phyloP scores from a whole-genome alignment of 1,140 invertebrate genomes.

The Lucilia sericata region DNA sequence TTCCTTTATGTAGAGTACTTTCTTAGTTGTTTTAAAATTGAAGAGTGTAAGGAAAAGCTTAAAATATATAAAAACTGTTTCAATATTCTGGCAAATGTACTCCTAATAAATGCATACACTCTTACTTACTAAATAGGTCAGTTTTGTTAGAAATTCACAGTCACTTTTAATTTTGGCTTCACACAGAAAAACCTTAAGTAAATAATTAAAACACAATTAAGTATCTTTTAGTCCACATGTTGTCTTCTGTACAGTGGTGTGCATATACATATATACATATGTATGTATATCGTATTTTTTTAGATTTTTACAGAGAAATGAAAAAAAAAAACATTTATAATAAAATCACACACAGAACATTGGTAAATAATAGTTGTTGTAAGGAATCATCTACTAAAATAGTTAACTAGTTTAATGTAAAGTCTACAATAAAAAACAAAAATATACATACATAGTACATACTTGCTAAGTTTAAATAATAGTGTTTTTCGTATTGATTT shows the following conservation, averaged over 20 bases:
- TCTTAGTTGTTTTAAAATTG: background rate
- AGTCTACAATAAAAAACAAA: too few species aligned
- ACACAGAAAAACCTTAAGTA: background rate
- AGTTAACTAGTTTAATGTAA: too few species aligned
- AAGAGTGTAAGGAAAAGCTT: background rate
- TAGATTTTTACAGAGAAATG: too few species aligned
- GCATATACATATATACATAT: too few species aligned
- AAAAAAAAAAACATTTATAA: too few species aligned
- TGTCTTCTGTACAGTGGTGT: background rate
- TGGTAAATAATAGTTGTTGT: too few species aligned
- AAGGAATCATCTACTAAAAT: too few species aligned
- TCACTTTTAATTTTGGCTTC: background rate
- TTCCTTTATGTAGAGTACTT: too few species aligned
- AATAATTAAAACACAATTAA: constrained; percentile 22
- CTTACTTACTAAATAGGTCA: background rate
- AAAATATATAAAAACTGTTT: background rate
- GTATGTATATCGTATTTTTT: background rate
- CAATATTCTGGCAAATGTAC: background rate
- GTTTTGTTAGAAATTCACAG: background rate
- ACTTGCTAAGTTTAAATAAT: too few species aligned
- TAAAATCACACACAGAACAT: too few species aligned
- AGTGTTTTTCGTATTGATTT: too few species aligned
- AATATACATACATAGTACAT: too few species aligned
- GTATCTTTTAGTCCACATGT: background rate
- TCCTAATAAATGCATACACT: background rate